Base-by-base conservation (phyloP, 2,113 vertebrate species). In the Gymnorhina tibicen region DNA sequence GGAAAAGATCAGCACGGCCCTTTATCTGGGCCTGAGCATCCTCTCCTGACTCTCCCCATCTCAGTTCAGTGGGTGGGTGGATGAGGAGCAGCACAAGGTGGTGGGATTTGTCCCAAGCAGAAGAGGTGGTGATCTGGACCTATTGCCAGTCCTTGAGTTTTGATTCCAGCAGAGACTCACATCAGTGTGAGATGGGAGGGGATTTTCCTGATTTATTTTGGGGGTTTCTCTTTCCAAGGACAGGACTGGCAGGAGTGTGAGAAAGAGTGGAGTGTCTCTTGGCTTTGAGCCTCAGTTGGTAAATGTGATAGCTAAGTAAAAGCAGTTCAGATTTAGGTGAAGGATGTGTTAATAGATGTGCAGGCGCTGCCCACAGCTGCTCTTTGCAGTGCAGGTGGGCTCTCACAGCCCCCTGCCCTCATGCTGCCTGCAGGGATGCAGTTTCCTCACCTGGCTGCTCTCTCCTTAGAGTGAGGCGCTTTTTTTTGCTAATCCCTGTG, bases 391-490 rank as follows among this genome's bases (percentile, higher is more conserved):
- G 21, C 39, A 4, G 3, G 2, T 9, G 21, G 32, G 64, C 47
- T 76, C n/a, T 23, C 4, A 17, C 33, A 69, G 56, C 37, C 42
- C 7, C 1, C 74, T 70, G 74, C 50, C 69, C 63, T 47, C 0
- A 0, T 16, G 1, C 41, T 39, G 33, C 17, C 0, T 33, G 67
- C 39, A 32, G 13, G 16, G 37, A 6, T 27, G 83, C 32, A 1
- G 27, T 37, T 59, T 73, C 18, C 59, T 75, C 19, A 0, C n/a
- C 56, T n/a, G 32, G 21, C 63, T 56, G 37, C 67, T 52, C 50
- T 33, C 44, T 60, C 26, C 77, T 62, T 37, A n/a, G 42, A 3
- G 1, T 7, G 9, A 7, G 39, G 23, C 14, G 21, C 13, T 64
- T 32, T 35, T 35, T 74, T 47, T 33, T 87, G 37, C 30, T 41